Conservation (phyloP, 2,113 vertebrate species). For the Eleginops maclovinus region DNA sequence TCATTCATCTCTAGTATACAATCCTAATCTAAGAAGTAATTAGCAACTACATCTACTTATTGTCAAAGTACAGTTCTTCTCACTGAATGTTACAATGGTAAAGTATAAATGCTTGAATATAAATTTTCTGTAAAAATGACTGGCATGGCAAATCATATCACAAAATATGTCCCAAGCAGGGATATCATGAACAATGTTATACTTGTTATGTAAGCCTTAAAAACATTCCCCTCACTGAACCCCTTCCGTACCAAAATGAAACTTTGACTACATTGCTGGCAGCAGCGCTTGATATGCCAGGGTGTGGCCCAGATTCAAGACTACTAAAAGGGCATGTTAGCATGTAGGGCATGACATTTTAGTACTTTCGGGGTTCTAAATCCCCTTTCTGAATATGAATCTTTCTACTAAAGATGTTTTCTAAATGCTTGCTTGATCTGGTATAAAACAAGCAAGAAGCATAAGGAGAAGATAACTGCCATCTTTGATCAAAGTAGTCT, state of each 20-base stretch:
- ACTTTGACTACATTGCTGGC: neutral
- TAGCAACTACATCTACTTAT: neutral
- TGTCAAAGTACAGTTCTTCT: neutral
- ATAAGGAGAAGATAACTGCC: neutral
- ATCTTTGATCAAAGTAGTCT: neutral
- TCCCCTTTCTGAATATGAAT: too few relatives aligned
- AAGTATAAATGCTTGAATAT: neutral
- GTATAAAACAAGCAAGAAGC: neutral
- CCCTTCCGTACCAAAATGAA: neutral
- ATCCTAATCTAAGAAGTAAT: neutral
- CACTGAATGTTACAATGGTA: neutral
- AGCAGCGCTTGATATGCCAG: conserved; percentile 1
- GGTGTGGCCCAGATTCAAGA: conserved; percentile 6
- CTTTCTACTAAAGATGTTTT: too few relatives aligned
- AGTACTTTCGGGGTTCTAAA: too few relatives aligned
- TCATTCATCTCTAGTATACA: neutral
- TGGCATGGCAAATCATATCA: neutral
- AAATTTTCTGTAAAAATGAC: neutral
- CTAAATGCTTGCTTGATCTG: too few relatives aligned
- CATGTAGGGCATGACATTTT: neutral
- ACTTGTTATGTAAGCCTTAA: neutral
- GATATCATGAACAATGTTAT: neutral
- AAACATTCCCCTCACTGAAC: neutral
- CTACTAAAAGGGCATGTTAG: neutral
- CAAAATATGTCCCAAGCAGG: neutral